Percentiles rank a stretch among this genome's conserved stretches.
These are phyloP conservation scores for Cordilura impudica DNA, from an alignment of 2,888 invertebrate genomes.

Conservation along the genomic window DNA sequence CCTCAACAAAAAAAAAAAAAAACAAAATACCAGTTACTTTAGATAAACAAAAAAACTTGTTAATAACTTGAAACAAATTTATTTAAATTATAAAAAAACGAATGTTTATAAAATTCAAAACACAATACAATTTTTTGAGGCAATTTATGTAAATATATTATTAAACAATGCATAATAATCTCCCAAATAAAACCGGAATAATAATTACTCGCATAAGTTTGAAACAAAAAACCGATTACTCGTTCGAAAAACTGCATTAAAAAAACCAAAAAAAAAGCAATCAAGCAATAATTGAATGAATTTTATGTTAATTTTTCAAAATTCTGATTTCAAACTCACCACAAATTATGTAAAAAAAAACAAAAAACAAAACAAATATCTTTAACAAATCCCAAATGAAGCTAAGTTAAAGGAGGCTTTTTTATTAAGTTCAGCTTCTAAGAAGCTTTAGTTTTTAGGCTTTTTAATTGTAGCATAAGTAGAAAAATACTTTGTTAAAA, in stretches of 20 bases:
- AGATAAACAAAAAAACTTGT: slow-evolving; percentile 54
- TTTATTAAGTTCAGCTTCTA: slow-evolving; percentile 63
- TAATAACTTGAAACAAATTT: slow-evolving; percentile 61
- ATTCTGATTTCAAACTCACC: slow-evolving; percentile 21
- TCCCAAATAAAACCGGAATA: slow-evolving; percentile 24
- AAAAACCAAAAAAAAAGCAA: slow-evolving; percentile 36
- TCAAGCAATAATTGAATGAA: slow-evolving; percentile 26
- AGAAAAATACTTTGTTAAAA: slow-evolving; percentile 54
- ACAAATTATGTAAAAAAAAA: slow-evolving; percentile 22
- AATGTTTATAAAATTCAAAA: slow-evolving; percentile 40
- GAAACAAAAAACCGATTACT: slow-evolving; percentile 51
- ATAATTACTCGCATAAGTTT: slow-evolving; percentile 59
- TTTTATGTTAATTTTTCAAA: not conserved
- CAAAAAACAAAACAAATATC: slow-evolving; percentile 30
- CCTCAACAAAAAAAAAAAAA: slow-evolving; percentile 41
- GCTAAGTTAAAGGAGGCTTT: slow-evolving; percentile 51
- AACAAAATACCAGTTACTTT: slow-evolving; percentile 54
- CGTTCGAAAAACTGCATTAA: slow-evolving; percentile 42
- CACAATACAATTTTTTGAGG: slow-evolving; percentile 56
- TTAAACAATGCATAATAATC: slow-evolving; percentile 35
- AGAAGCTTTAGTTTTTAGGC: slow-evolving; percentile 63
- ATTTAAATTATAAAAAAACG: slow-evolving; percentile 40
- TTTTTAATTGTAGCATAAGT: slow-evolving; percentile 62
- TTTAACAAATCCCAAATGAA: slow-evolving; percentile 31
- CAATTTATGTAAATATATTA: slow-evolving; percentile 62